Evolutionary conservation across 2,888 invertebrate genomes (phyloP).

Genomic region (Petrophora chlorosata): DNA sequence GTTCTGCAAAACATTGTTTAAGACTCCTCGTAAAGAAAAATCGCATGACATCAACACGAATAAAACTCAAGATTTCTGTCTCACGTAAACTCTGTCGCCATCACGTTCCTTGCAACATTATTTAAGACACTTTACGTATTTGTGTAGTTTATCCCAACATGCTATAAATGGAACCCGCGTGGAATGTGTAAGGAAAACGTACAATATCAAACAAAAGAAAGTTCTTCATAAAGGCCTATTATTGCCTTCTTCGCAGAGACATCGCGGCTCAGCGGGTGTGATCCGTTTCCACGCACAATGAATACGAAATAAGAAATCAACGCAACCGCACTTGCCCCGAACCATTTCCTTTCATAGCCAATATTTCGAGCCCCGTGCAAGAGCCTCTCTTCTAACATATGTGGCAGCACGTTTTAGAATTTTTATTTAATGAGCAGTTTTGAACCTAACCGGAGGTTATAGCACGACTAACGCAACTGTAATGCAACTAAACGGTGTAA

Average conservation of each 20-base stretch:
- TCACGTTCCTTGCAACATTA: conserved; percentile 18
- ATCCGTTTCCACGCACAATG: conserved; percentile 75
- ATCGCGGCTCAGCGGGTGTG: conserved; percentile 56
- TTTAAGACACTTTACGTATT: conserved; percentile 34
- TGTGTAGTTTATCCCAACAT: conserved; percentile 35
- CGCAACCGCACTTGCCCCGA: conserved; percentile 70
- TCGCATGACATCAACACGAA: conserved; percentile 14
- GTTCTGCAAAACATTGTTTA: conserved; percentile 16
- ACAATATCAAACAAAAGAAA: conserved; percentile 37
- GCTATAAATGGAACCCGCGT: conserved; percentile 31
- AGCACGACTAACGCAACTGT: conserved; percentile 69
- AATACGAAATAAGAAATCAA: conserved; percentile 80
- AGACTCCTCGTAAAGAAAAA: conserved; percentile 9
- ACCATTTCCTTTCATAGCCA: conserved; percentile 76
- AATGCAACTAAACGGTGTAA: conserved; percentile 76
- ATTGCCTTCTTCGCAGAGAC: conserved; percentile 41
- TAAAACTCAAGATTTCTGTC: conserved; percentile 7
- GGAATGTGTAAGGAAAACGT: conserved; percentile 29
- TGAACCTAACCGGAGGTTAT: conserved; percentile 65
- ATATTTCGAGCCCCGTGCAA: conserved; percentile 64
- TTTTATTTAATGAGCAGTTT: conserved; percentile 78
- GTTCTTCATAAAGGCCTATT: conserved; percentile 38
- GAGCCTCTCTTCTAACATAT: conserved; percentile 66
- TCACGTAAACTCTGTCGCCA: conserved; percentile 10
- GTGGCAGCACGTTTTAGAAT: conserved; percentile 67